Percentiles rank a stretch among this genome's conserved stretches.
phyloP scores from a whole-genome alignment of 2,113 vertebrate species.

The Protomyctophum bolini region DNA sequence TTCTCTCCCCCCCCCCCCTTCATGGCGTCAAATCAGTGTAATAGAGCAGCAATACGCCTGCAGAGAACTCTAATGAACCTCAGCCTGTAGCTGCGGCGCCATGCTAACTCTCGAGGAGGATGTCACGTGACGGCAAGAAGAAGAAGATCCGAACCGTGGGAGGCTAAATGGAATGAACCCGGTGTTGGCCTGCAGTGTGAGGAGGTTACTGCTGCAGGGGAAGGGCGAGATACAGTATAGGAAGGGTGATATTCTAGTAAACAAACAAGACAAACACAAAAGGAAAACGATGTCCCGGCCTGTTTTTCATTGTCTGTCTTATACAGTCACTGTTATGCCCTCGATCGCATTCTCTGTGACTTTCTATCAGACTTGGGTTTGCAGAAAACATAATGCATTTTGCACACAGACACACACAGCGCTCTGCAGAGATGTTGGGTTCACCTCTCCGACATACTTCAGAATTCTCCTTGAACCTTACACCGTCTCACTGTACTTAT shows the following conservation, averaged over 20 bases:
- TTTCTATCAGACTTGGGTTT: background rate
- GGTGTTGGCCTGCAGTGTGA: too few relatives aligned
- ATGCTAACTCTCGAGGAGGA: slow-evolving; percentile 25
- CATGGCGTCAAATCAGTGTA: slow-evolving; percentile 39
- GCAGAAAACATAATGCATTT: too few relatives aligned
- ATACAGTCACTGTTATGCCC: background rate
- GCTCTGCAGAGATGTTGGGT: too few relatives aligned
- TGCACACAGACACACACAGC: too few relatives aligned
- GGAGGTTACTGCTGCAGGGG: background rate
- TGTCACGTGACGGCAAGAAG: background rate
- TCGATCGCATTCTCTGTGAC: background rate
- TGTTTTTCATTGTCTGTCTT: background rate
- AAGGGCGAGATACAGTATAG: background rate
- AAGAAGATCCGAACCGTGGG: background rate
- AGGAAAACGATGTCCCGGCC: background rate
- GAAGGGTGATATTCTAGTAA: background rate
- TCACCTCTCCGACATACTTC: too few relatives aligned
- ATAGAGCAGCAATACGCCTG: slow-evolving; percentile 45
- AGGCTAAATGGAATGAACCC: background rate
- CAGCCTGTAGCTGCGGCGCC: background rate
- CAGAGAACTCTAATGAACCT: slow-evolving; percentile 26
- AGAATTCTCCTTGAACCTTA: background rate
- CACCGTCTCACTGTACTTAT: background rate
- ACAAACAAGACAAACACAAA: too few relatives aligned
- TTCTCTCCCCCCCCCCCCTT: slow-evolving; percentile 15